These are phyloP conservation scores for Osmoderma eremita DNA, from an alignment of 2,888 invertebrate species.

Conservation along the genomic window DNA sequence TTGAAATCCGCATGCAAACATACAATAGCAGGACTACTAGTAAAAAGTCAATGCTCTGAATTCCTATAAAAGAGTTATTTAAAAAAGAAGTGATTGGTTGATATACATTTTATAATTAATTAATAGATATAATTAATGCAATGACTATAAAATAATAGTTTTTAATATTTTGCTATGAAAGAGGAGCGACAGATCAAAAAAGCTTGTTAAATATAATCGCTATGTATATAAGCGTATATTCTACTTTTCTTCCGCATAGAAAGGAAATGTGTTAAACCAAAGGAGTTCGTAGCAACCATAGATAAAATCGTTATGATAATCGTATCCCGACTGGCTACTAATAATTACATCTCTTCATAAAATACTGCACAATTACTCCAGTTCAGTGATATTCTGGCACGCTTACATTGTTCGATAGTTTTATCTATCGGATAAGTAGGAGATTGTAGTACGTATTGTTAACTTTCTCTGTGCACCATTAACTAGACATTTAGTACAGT, in stretches of 20 bases:
- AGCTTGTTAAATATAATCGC: conserved; percentile 2
- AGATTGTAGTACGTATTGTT: conserved; percentile 12
- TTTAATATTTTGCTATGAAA: no score
- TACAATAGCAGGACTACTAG: no score
- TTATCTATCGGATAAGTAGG: conserved; percentile 19
- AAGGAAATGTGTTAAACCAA: conserved; percentile 14
- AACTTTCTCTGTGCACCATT: conserved; percentile 18
- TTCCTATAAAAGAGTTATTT: no score
- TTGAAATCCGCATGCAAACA: no score
- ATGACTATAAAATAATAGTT: no score
- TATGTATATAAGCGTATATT: not conserved
- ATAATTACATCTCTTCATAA: conserved; percentile 26
- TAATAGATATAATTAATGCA: no score
- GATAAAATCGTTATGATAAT: conserved; percentile 24
- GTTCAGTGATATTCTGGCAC: conserved; percentile 15
- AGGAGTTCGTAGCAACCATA: conserved; percentile 11
- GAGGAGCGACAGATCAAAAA: not conserved
- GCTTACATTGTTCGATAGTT: conserved; percentile 20
- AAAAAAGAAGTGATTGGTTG: no score
- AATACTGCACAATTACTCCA: conserved; percentile 26
- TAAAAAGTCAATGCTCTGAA: no score
- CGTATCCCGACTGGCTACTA: conserved; percentile 7
- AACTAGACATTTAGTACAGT: not conserved
- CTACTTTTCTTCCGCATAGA: conserved; percentile 28
- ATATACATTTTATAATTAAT: no score